Evolutionary conservation across 2,797 vertebrate genomes (phyloP).

Genomic region (Calcarius lapponicus): DNA sequence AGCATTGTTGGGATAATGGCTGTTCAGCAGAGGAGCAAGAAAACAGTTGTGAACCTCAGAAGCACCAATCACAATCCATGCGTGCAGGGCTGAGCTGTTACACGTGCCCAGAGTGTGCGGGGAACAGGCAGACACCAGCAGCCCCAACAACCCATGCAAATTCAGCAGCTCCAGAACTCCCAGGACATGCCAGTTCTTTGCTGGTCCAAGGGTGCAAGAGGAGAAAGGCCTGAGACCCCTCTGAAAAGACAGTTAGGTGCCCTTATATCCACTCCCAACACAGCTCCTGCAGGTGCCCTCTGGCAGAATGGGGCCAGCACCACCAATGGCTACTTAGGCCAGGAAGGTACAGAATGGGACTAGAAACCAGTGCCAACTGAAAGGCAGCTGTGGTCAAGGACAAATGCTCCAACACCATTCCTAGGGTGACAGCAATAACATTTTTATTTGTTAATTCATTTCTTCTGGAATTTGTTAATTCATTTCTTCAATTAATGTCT

Average conservation of each 20-base stretch:
- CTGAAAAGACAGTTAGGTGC: not conserved
- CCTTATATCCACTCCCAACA: not conserved
- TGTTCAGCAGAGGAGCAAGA: not conserved
- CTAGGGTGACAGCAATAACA: not conserved
- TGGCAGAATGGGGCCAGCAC: not conserved
- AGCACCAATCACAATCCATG: fast-evolving
- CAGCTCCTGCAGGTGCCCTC: not conserved
- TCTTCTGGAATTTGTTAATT: not conserved
- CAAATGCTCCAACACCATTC: not conserved
- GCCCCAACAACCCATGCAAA: not conserved
- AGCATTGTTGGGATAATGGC: not conserved
- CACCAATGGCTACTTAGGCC: not conserved
- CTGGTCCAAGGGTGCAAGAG: not conserved
- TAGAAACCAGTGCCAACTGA: not conserved
- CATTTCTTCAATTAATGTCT: not conserved
- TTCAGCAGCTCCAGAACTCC: not conserved
- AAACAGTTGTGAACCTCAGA: not conserved
- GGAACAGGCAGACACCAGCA: not conserved
- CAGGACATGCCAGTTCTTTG: not conserved
- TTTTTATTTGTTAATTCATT: not conserved
- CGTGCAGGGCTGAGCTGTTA: not conserved
- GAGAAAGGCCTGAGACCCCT: not conserved
- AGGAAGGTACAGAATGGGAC: not conserved
- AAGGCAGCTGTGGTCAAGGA: not conserved
- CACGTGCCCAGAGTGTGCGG: fast-evolving